Conservation (phyloP, 2,113 vertebrate genomes). For the Aix galericulata region DNA sequence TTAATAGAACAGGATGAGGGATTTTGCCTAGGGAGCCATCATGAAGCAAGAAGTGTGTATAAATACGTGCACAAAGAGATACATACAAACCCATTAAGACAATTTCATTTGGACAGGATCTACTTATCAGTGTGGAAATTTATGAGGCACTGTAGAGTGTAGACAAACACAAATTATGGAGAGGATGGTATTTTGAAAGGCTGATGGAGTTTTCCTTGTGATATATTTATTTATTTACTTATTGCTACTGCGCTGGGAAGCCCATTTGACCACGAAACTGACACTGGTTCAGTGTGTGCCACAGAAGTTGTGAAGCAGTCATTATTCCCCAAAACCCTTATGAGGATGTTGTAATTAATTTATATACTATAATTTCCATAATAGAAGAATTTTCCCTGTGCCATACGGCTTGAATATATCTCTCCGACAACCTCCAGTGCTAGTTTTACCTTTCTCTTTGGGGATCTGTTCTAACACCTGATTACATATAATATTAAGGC, state of each 20-base stretch:
- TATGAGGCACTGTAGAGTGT: not conserved
- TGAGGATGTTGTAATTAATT: not conserved
- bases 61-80: not conserved
- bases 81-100: constrained; percentile 3
- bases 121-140: not conserved
- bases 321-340: not conserved
- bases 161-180: not conserved
- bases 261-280: not conserved
- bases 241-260: not conserved
- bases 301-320: not conserved
- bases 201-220: not conserved
- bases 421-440: not conserved
- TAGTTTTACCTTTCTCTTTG: not conserved
- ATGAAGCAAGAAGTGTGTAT: not conserved
- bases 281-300: not conserved
- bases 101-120: constrained; percentile 45
- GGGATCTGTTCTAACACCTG: not conserved
- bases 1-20: constrained; percentile 41
- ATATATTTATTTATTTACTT: not conserved
- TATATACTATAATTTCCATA: not conserved
- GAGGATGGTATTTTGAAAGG: not conserved
- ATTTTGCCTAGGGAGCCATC: constrained; percentile 43
- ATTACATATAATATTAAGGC: not conserved
- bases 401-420: not conserved
- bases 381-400: not conserved